Conservation (phyloP, 2,113 vertebrate species). For the Gnathonemus longibarbis region DNA sequence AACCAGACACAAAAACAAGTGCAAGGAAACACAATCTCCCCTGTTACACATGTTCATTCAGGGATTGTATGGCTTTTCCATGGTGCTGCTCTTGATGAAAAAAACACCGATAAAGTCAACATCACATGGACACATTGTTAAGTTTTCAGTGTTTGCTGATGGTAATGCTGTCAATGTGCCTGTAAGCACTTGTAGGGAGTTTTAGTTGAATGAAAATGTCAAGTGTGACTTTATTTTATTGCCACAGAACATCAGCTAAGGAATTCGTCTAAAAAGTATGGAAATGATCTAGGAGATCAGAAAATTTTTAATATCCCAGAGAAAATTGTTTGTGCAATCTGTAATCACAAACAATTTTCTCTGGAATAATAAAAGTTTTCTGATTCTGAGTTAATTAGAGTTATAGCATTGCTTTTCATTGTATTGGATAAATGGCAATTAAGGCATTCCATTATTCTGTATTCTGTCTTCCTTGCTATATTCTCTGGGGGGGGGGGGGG, state of each 20-base stretch:
- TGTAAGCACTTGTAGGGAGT: not conserved
- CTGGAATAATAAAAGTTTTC: not conserved
- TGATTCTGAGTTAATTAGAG: not conserved
- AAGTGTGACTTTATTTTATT: not conserved
- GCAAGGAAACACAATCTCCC: not conserved
- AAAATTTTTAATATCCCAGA: not conserved
- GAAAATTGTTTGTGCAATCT: not conserved
- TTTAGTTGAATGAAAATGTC: not conserved
- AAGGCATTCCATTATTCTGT: not conserved
- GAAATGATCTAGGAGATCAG: not conserved
- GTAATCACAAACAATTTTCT: not conserved
- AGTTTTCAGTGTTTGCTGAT: not conserved
- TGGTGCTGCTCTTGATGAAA: not conserved
- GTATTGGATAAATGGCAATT: not conserved
- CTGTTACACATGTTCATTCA: not conserved
- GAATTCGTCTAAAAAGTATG: not conserved
- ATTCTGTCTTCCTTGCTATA: not conserved
- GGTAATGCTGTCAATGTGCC: not conserved
- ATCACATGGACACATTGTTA: not conserved
- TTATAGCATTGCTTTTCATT: not conserved
- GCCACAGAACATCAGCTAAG: not conserved
- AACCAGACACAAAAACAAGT: not conserved
- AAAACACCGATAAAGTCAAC: not conserved
- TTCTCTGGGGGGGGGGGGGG: not conserved
- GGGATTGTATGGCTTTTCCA: not conserved